Base-by-base conservation (phyloP, 2,888 invertebrate genomes). In the Aphelenchoides bicaudatus region DNA sequence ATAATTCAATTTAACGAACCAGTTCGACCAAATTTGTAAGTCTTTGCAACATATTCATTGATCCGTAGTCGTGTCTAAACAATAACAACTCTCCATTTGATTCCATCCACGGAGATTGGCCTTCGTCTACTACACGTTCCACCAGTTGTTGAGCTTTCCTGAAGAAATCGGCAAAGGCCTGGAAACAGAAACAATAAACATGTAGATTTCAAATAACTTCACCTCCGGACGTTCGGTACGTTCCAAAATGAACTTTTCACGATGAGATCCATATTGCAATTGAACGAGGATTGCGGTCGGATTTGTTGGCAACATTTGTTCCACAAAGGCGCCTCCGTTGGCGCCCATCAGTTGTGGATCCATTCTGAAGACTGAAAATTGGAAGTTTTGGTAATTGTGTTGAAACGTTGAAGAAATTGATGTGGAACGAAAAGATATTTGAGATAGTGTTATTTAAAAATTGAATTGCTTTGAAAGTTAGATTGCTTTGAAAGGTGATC, bases 21-120 rank as follows among this genome's bases (percentile, higher is more conserved):
- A 77, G 58, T 58, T 75, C 69, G 25, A 57, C 51, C 8, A 72
- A 59, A 5, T 65, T 66, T n/a, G 68, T 67, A 13, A 78, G 52
- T 5, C 68, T 68, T 31, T 73, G 71, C 5, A 78, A 67, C 51
- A 78, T 63, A 39, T 73, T 73, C 13, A 70, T 62, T 1, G 73
- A 70, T 39, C 71, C 67, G 63, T 78, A 79, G 51, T 79, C 74
- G 63, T 78, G 78, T 6, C 67, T 62, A 51, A 76, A 79, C 8
- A 79, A 60, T 25, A 73, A 70, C 50, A 79, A 57, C 38, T 76
- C 70, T 10, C 62, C 58, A 1, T 34, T 25, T 5, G 39, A 6
- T 3, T 23, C 28, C 8, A 57, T 21, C n/a, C 30, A 13, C 3
- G 47, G n/a, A 3, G 43, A 30, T 27, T 28, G 23, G 28, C 47